Conservation (phyloP, 1,140 invertebrate genomes). For the Acromyrmex echinatior region DNA sequence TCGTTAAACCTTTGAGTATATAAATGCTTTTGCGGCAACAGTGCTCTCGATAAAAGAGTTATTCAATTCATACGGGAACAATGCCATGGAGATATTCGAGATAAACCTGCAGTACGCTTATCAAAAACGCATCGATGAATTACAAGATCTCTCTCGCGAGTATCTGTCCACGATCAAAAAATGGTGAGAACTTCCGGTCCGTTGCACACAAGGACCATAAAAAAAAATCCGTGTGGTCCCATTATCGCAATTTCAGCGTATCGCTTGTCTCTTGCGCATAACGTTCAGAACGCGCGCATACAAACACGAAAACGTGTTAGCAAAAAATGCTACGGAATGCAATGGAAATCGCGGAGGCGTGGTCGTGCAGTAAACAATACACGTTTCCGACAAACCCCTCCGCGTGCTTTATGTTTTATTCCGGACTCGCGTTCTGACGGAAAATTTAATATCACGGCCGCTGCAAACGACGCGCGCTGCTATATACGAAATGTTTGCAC, state of each 20-base stretch:
- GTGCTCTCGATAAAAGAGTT: conserved; percentile 6
- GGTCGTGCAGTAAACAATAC: conserved; percentile 64
- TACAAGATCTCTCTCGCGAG: neutral
- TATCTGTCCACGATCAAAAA: conserved; percentile 24
- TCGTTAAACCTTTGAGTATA: neutral
- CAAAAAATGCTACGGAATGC: conserved; percentile 54
- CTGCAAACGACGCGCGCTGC: conserved; percentile 54
- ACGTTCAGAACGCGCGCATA: neutral
- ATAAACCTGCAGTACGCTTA: neutral
- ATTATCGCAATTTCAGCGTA: conserved; percentile 52
- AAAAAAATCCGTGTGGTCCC: conserved; percentile 41
- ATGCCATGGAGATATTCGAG: neutral
- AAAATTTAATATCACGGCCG: conserved; percentile 74
- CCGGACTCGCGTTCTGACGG: conserved; percentile 43
- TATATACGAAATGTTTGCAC: conserved; percentile 62
- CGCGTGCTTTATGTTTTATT: conserved; percentile 68
- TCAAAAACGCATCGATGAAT: conserved; percentile 30
- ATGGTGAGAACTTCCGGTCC: neutral
- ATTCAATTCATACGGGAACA: conserved; percentile 12
- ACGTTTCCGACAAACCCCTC: conserved; percentile 37
- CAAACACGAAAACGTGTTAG: conserved; percentile 8
- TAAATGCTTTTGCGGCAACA: neutral
- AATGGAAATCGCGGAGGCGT: conserved; percentile 58
- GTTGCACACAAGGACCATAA: neutral
- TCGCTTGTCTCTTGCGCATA: conserved; percentile 6